Evolutionary conservation across 2,113 vertebrate genomes (phyloP), one percentile per base, ranked within the genome.

Genomic region (Seriola dumerili): DNA sequence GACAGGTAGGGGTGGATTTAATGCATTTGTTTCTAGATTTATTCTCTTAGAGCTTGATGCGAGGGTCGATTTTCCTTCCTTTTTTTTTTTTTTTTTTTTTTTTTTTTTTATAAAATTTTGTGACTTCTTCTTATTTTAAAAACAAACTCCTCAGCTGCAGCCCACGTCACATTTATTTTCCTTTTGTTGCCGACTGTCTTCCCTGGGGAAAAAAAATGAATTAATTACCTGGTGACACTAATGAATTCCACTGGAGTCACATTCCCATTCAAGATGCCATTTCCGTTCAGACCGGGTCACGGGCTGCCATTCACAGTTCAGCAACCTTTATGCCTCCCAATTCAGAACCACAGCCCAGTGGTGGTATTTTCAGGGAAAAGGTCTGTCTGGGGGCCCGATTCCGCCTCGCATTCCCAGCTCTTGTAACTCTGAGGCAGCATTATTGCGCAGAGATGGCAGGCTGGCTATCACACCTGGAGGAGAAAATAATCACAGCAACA

Each of bases 1-100:
- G 97, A 98, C 96, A 98, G 97, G 97, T 99, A 97, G 92, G 96
- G 4, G 1, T 11, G 32, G 32, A 5, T 32, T 65, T 8, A 4
- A 4, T 38, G 23, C 52, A 3, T 48, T 8, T 9, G 52, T 21
- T 54, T 54, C 48, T 50, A 14, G 9, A 50, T 6, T 50, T 50
- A 17, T 50, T 17, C 7, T 50, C 44, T 16, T 46, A 5, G 16
- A 8, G 48, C 19, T 21, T 19, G 17, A 5, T 1, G 16, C 6
- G 1, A 8, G 48, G 16, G 48, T 52, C 19, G 9, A 3, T 11
- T 52, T 5, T 13, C n/a, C n/a, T 29, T 3, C 9, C 17, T n/a
- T n/a, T n/a, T n/a, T n/a, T n/a, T n/a, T n/a, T 32, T 36, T 76
- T 14, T 54, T 1, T 9, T 1, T 21, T 52, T 52, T 19, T 19